A percentile compares a stretch with the other conserved stretches of the same genome.
Conservation (phyloP, 2,797 vertebrate species). For the Parauchenoglanis ngamensis region DNA sequence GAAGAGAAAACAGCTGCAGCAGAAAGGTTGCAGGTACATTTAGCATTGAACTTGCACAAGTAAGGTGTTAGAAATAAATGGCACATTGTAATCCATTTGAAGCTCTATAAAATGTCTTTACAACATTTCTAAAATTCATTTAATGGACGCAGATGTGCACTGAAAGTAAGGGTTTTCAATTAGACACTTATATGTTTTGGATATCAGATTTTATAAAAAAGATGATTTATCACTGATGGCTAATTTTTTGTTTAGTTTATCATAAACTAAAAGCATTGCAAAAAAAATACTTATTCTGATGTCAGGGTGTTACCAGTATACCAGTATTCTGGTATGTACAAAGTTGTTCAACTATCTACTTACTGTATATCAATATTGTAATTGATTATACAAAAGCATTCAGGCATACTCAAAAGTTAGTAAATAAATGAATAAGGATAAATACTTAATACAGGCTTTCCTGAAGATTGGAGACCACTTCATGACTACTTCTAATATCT, state of each 20-base stretch:
- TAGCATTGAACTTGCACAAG: not conserved
- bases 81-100: not conserved
- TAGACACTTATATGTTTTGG: not conserved
- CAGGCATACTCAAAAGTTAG: not conserved
- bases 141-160: not conserved
- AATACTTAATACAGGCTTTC: not conserved
- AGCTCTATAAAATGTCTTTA: not conserved
- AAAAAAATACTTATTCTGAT: not conserved
- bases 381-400: not conserved
- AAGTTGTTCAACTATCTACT: not conserved
- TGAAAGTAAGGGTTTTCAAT: not conserved
- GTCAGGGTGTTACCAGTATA: not conserved
- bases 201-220: not conserved
- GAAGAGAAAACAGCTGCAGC: not conserved
- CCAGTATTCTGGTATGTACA: not conserved
- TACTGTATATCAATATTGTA: not conserved
- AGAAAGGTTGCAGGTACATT: slow-evolving; percentile 1
- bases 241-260: not conserved
- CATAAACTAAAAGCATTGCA: not conserved
- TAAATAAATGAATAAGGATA: not conserved
- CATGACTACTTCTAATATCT: not conserved
- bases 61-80: no score
- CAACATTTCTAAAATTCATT: not conserved
- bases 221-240: not conserved
- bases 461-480: not conserved